Evolutionary conservation across 2,797 vertebrate species (phyloP).

Genomic region (Tympanoctomys barrerae): DNA sequence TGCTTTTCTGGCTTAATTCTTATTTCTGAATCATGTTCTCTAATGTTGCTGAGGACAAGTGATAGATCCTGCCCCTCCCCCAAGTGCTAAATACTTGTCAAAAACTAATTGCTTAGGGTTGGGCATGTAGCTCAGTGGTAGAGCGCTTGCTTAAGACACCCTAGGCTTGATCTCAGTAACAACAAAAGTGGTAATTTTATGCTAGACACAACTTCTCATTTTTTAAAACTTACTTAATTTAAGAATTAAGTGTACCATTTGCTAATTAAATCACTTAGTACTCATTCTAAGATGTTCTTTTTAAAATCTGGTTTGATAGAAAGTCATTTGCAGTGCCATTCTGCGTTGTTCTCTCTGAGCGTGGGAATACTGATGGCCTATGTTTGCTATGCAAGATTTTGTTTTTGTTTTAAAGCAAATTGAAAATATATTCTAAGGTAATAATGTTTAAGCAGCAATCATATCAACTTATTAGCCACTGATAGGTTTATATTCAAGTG

Average conservation of each 20-base stretch:
- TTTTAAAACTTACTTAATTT: conserved; percentile 77
- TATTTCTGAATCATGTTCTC: not conserved
- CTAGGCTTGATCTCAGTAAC: not conserved
- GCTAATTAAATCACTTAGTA: conserved; percentile 85
- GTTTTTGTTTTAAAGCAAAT: conserved; percentile 63
- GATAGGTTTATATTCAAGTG: conserved; percentile 89
- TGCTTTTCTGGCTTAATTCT: conserved; percentile 1
- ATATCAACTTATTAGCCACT: conserved; percentile 93
- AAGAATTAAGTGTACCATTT: conserved; percentile 84
- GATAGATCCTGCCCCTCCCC: not conserved
- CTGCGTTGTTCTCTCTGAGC: conserved; percentile 66
- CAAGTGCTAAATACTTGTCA: not conserved
- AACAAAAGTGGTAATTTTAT: not conserved
- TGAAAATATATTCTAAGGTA: conserved; percentile 88
- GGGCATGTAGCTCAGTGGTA: not conserved
- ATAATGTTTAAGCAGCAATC: conserved; percentile 89
- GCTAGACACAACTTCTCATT: not conserved
- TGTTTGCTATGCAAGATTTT: not conserved
- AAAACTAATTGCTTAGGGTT: not conserved
- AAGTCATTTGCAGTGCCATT: conserved; percentile 75
- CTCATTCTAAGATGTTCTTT: conserved; percentile 81
- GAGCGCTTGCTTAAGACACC: not conserved
- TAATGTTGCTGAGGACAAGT: not conserved
- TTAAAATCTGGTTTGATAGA: conserved; percentile 85
- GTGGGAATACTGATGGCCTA: not conserved